Evolutionary conservation across 2,797 vertebrate genomes (phyloP).

Genomic region (Euthynnus affinis): DNA sequence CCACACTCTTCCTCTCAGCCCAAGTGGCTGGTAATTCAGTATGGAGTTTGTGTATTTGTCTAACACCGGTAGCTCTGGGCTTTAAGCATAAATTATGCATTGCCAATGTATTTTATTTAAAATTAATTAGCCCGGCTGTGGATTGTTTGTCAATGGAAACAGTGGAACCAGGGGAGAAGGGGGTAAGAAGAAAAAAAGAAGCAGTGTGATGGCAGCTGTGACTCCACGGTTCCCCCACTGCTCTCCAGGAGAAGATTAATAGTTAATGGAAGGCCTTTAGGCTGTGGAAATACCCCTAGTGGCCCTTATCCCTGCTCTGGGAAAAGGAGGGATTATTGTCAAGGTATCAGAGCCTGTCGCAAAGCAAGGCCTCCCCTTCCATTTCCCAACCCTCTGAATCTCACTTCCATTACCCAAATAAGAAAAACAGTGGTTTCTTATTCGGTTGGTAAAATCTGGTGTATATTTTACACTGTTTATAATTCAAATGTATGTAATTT

Average conservation of each 20-base stretch:
- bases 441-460: conserved; percentile 52
- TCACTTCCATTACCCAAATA: conserved; percentile 71
- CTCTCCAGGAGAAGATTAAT: conserved; percentile 83
- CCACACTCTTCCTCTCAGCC: conserved; percentile 69
- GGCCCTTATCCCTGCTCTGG: conserved; percentile 70
- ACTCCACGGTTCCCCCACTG: conserved; percentile 75
- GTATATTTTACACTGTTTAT: conserved; percentile 63
- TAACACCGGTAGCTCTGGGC: conserved; percentile 84
- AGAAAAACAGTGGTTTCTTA: conserved; percentile 53
- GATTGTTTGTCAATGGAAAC: conserved; percentile 82
- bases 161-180: conserved; percentile 43
- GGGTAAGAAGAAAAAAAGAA: conserved; percentile 24
- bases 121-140: conserved; percentile 84
- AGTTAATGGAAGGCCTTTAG: conserved; percentile 85
- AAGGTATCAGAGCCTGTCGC: conserved; percentile 71
- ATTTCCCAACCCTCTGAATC: conserved; percentile 63
- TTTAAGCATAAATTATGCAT: conserved; percentile 86
- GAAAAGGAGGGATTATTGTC: conserved; percentile 80
- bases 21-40: conserved; percentile 80
- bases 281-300: conserved; percentile 81
- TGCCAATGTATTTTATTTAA: conserved; percentile 85
- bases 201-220: conserved; percentile 78
- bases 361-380: conserved; percentile 57
- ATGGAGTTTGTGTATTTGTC: conserved; percentile 86
- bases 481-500: conserved; percentile 59